Evolutionary conservation across 2,888 invertebrate species (phyloP).

Genomic region (Sarcophaga rosellei): DNA sequence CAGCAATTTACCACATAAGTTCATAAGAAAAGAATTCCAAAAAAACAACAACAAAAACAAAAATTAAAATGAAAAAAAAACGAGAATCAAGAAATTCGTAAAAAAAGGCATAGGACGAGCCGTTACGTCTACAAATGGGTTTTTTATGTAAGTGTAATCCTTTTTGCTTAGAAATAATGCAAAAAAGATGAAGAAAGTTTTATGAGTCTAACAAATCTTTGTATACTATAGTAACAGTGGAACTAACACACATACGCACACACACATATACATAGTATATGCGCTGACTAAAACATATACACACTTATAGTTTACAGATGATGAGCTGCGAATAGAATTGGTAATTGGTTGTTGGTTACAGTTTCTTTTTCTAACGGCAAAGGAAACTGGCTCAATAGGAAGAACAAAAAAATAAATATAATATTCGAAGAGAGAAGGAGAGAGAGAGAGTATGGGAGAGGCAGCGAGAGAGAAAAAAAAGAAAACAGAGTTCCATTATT

Average conservation of each 20-base stretch:
- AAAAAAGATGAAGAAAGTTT: conserved; percentile 66
- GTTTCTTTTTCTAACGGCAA: conserved; percentile 34
- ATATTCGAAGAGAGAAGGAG: too few species aligned
- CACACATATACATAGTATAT: not conserved
- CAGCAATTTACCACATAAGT: conserved; percentile 65
- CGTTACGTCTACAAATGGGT: conserved; percentile 68
- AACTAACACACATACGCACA: conserved; percentile 18
- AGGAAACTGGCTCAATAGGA: conserved; percentile 56
- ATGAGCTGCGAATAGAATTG: conserved; percentile 7
- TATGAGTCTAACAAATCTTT: conserved; percentile 57
- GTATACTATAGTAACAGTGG: conserved; percentile 20
- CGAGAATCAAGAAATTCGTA: conserved; percentile 29
- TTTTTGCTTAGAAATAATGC: conserved; percentile 64
- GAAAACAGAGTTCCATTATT: conserved; percentile 72
- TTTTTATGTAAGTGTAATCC: conserved; percentile 69
- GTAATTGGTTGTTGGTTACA: conserved; percentile 45
- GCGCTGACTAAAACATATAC: not conserved
- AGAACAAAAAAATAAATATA: conserved; percentile 32
- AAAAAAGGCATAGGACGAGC: conserved; percentile 58
- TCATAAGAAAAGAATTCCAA: conserved; percentile 55
- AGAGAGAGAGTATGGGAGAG: too few species aligned
- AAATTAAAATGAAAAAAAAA: conserved; percentile 1
- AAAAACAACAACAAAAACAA: not conserved
- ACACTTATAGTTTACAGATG: not conserved
- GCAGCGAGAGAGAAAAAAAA: not conserved